Base-by-base conservation (phyloP, 1,140 invertebrate species). In the Drosophila nebulosa region DNA sequence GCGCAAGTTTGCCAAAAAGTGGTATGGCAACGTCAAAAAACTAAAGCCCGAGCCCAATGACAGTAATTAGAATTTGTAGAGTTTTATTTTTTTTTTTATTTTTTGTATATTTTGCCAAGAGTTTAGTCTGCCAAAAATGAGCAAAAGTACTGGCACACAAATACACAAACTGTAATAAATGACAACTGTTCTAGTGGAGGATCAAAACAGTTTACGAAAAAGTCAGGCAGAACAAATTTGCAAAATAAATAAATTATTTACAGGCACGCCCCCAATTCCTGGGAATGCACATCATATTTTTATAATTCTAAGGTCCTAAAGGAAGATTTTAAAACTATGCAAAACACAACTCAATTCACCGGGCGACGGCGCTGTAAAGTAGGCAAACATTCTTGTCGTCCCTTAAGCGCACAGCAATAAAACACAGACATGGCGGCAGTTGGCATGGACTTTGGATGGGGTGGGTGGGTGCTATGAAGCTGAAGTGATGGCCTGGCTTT, bases 21-120 rank as follows among this genome's bases (percentile, higher is more conserved):
- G 27, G 36, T 35, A 53, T 35, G 10, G 58, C 32, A 36, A 32
- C 62, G 32, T 51, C 9, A 57, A 69, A 75, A 76, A 75, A 65
- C 64, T 74, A 69, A 74, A 80, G 56, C 53, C 64, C 65, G 61
- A 78, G 81, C 81, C 81, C 86, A 85, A 85, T 78, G 81, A 86
- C 81, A 80, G 78, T 85, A 86, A 80, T 85, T 85, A 85, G 81
- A 85, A 85, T 80, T 80, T 85, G 81, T 69, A 74, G n/a, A n/a
- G n/a, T n/a, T n/a, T n/a, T n/a, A n/a, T n/a, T n/a, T n/a, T n/a
- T n/a, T 53, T 62, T 65, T 81, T 74, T 68, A 35, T 22, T 50
- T 27, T 51, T 68, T n/a, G n/a, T n/a, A n/a, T n/a, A n/a, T n/a
- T n/a, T n/a, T n/a, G n/a, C n/a, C n/a, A 57, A 67, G 62, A 50